phyloP scores from a whole-genome alignment of 1,140 invertebrate genomes.

The Gonatopus flavifemur region DNA sequence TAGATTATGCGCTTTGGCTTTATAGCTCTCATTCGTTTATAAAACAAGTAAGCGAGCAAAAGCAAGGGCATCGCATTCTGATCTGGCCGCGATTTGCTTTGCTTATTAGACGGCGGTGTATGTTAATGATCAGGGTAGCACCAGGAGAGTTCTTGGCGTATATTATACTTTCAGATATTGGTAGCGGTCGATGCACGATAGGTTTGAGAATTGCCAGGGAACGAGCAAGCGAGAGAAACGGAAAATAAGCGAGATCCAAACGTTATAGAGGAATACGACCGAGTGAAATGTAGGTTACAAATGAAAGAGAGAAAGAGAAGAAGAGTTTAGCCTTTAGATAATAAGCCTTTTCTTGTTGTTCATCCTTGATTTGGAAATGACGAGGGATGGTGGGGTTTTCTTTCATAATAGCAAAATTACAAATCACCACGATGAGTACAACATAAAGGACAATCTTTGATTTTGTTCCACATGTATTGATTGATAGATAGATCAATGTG shows the following conservation, averaged over 20 bases:
- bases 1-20: no score
- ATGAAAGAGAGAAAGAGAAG: slow-evolving; percentile 12
- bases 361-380: no score
- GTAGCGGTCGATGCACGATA: slow-evolving; percentile 31
- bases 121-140: slow-evolving; percentile 31
- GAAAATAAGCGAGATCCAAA: slow-evolving; percentile 21
- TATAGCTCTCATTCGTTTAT: no score
- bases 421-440: no score
- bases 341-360: no score
- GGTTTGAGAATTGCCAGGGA: slow-evolving; percentile 4
- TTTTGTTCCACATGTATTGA: no score
- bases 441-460: no score
- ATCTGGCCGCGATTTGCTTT: slow-evolving; percentile 34
- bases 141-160: slow-evolving; percentile 13
- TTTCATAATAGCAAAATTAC: neutral
- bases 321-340: slow-evolving; percentile 5
- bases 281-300: slow-evolving; percentile 18
- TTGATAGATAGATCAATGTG: no score
- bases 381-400: neutral
- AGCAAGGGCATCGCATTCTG: slow-evolving; percentile 18
- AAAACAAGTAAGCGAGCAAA: no score
- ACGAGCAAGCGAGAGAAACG: slow-evolving; percentile 6
- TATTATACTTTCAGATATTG: slow-evolving; percentile 45
- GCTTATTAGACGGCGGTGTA: slow-evolving; percentile 40
- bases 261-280: neutral